A percentile compares a stretch with the other conserved stretches of the same genome.
Evolutionary conservation across 2,797 vertebrate genomes (phyloP).

Genomic region (Falco concolor): DNA sequence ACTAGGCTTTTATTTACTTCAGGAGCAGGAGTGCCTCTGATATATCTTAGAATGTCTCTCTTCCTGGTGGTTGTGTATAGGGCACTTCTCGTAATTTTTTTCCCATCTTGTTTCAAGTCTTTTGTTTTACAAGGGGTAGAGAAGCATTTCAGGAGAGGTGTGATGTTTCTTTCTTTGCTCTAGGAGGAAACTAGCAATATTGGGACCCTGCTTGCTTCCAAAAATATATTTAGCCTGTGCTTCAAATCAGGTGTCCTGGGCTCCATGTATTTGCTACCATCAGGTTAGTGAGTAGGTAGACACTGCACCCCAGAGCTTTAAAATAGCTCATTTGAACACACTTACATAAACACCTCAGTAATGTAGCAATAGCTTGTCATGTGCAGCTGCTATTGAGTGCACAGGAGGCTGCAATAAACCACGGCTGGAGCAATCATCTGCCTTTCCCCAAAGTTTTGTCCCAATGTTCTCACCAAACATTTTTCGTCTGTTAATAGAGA

Average conservation of each 20-base stretch:
- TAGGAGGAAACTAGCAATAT: too few species aligned
- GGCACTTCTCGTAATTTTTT: not conserved
- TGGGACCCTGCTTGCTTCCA: fast-evolving
- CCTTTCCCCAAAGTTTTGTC: not conserved
- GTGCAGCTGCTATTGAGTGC: not conserved
- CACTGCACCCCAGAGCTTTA: not conserved
- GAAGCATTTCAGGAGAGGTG: not conserved
- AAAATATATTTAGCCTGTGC: not conserved
- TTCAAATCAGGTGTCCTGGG: not conserved
- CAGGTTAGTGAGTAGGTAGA: not conserved
- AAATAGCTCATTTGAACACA: fast-evolving
- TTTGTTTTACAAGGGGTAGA: not conserved
- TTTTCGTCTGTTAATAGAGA: not conserved
- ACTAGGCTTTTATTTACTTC: not conserved
- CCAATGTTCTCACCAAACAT: not conserved
- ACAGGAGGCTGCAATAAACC: fast-evolving
- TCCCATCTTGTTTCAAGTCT: not conserved
- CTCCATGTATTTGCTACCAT: not conserved
- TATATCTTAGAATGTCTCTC: too few species aligned
- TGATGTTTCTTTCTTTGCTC: not conserved
- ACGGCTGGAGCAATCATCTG: fast-evolving
- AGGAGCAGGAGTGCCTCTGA: not conserved
- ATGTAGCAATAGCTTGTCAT: fast-evolving
- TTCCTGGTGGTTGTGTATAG: not conserved
- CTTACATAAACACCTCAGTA: fast-evolving